These are phyloP conservation scores for Vespertilio murinus DNA, from an alignment of 2,797 vertebrate genomes.

Conservation along the genomic window DNA sequence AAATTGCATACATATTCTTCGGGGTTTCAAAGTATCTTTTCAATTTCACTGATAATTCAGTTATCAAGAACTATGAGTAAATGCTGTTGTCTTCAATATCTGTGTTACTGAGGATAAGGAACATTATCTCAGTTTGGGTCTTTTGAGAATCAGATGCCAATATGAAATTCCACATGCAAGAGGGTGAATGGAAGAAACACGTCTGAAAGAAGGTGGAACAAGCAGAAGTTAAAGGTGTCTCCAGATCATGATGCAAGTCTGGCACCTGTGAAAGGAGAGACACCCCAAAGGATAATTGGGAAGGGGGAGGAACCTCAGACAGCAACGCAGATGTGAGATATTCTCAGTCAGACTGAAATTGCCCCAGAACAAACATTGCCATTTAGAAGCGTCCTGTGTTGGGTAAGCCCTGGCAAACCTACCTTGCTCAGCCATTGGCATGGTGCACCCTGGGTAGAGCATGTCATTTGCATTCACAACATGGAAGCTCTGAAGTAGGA, in stretches of 20 bases:
- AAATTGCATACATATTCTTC: neutral
- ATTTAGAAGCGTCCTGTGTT: neutral
- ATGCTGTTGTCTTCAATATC: neutral
- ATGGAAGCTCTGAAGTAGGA: neutral
- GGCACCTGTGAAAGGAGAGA: neutral
- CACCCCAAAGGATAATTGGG: neutral
- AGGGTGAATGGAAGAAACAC: neutral
- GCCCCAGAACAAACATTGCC: neutral
- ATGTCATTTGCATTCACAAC: neutral
- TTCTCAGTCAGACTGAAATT: neutral
- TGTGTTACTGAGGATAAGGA: neutral
- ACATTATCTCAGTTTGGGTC: neutral
- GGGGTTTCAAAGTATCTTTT: neutral
- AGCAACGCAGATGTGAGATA: neutral
- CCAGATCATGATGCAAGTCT: neutral
- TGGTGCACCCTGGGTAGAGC: too few species aligned
- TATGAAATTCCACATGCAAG: neutral
- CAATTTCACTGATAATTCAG: neutral
- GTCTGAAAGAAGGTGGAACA: neutral
- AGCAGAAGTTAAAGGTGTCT: neutral
- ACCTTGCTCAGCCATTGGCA: neutral
- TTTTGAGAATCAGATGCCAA: neutral
- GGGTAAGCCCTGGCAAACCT: neutral
- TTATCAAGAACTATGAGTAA: neutral
- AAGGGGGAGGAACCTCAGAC: neutral